Base-by-base conservation (phyloP, 2,888 invertebrate genomes). In the Diadegma fenestrale region DNA sequence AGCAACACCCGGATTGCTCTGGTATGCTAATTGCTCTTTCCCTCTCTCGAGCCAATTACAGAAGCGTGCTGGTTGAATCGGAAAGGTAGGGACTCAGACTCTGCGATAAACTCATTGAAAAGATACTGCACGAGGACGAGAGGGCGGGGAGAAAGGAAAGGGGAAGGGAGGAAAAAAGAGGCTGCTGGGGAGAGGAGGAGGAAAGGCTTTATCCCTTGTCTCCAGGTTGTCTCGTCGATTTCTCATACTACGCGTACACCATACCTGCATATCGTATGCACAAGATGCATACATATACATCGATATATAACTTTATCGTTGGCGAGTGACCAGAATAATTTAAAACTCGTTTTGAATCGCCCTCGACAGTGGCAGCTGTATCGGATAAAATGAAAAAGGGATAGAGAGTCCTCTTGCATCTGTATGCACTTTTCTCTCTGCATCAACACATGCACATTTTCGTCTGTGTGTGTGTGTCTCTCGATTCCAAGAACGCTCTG, bases 401-500 rank as follows among this genome's bases (percentile, higher is more conserved):
- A 80, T 54, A 51, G 72, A 51, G 72, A 80, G 64, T 80, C 30
- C 63, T 73, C 66, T 71, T 26, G 43, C 10, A 22, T 37, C 61
- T 66, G 19, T 77, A 19, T 69, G 43, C 41, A n/a, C 43, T 54
- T 30, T 54, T 58, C 61, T 77, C 71, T 76, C n/a, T 14, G 63
- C 63, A 33, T 43, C 26, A 14, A 61, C 41, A 33, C 61, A 14
- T 72, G 26, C 26, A 14, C 14, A 19, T 68, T 14, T 68, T 14
- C 33, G 19, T 48, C 5, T 19, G 30, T 41, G 14, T 41, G 48
- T 69, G 77, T 78, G 12, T 26, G 43, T 77, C 30, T 37, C 63
- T 78, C 82, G 88, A 87, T 91, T 91, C 91, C 88, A 80, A 88
- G 91, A 91, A 91, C 91, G 89, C 88, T 86, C 91, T 89, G 91